Evolutionary conservation across 2,888 invertebrate species (phyloP).

Genomic region (Catocala sponsa): DNA sequence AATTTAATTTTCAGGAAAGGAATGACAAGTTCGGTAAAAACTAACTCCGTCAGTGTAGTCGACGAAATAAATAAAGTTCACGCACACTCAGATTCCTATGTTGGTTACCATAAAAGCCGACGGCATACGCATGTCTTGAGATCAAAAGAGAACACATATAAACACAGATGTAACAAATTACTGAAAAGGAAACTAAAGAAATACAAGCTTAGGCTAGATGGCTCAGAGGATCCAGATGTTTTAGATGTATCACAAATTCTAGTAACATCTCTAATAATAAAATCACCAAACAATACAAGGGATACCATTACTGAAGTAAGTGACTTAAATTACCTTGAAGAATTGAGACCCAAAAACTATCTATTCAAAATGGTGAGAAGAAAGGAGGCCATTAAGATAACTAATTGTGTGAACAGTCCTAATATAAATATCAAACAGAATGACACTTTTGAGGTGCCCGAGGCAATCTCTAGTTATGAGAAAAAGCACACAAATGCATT

Average conservation of each 20-base stretch:
- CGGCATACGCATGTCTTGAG: conserved; percentile 56
- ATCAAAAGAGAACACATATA: conserved; percentile 67
- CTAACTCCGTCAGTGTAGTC: conserved; percentile 37
- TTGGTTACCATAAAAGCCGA: conserved; percentile 39
- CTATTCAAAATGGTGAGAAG: conserved; percentile 75
- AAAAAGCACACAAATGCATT: conserved; percentile 88
- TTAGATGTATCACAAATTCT: conserved; percentile 76
- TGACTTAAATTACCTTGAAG: conserved; percentile 44
- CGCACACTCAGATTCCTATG: conserved; percentile 28
- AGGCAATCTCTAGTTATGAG: conserved; percentile 54
- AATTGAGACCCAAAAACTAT: conserved; percentile 69
- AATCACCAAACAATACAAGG: conserved; percentile 63
- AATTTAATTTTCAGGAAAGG: conserved; percentile 68
- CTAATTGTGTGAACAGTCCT: conserved; percentile 31
- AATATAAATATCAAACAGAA: conserved; percentile 23
- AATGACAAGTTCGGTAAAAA: conserved; percentile 70
- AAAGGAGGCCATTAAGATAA: conserved; percentile 54
- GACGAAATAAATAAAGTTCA: conserved; percentile 43
- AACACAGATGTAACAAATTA: conserved; percentile 65
- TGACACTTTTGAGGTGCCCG: conserved; percentile 30
- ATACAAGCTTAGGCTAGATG: conserved; percentile 78
- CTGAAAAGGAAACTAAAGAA: conserved; percentile 78
- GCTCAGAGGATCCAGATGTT: conserved; percentile 78
- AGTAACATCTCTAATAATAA: conserved; percentile 67
- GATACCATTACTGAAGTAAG: conserved; percentile 23